phyloP scores from a whole-genome alignment of 2,797 vertebrate species.

The Gymnodraco acuticeps region DNA sequence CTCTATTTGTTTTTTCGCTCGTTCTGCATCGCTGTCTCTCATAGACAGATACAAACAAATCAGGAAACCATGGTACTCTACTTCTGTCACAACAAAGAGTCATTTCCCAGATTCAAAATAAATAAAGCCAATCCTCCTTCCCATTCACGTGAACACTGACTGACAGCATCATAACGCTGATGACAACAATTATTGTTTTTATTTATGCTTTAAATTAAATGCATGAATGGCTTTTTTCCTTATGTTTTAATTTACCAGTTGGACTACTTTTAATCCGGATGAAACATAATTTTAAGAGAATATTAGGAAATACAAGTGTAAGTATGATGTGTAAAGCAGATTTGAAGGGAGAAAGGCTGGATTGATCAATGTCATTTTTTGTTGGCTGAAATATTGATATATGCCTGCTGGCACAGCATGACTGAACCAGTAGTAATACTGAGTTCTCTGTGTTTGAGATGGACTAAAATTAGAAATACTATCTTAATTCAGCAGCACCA shows the following conservation, averaged over 20 bases:
- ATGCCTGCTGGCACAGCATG: neutral
- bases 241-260: neutral
- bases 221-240: neutral
- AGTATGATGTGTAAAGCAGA: neutral
- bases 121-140: conserved; percentile 11
- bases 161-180: conserved; percentile 20
- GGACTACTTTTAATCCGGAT: neutral
- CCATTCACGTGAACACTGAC: conserved; percentile 1
- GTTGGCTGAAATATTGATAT: neutral
- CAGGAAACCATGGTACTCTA: conserved; percentile 25
- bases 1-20: conserved; percentile 32
- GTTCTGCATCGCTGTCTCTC: conserved; percentile 14
- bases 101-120: conserved; percentile 40
- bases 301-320: neutral
- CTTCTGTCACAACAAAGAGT: conserved; percentile 64
- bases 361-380: neutral
- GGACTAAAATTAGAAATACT: neutral
- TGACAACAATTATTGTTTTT: conserved; percentile 5
- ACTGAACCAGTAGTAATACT: neutral
- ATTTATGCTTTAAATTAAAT: neutral
- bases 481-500: neutral
- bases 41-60: conserved; percentile 30
- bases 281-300: neutral
- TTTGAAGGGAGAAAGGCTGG: neutral
- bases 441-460: too few relatives aligned